These are phyloP conservation scores for Lepus europaeus DNA, from an alignment of 2,113 vertebrate genomes.

Conservation along the genomic window DNA sequence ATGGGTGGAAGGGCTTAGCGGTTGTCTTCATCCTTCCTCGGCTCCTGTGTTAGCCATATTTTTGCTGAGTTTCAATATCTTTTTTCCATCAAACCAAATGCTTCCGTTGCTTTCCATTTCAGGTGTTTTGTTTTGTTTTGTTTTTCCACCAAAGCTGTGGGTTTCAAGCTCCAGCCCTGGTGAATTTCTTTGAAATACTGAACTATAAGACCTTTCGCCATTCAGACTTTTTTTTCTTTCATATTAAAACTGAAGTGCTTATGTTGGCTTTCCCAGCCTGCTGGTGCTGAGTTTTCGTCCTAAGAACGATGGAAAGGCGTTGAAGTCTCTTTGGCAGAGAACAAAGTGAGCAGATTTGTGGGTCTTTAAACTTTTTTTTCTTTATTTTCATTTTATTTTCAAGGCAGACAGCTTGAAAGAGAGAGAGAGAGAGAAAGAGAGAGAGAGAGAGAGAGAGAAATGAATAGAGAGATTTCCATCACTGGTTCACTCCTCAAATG, in stretches of 20 bases:
- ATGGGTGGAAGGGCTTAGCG: not conserved
- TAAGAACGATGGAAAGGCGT: not conserved
- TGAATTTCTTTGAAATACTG: conserved; percentile 17
- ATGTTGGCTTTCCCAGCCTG: not conserved
- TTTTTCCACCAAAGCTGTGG: not conserved
- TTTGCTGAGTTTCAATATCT: conserved; percentile 65
- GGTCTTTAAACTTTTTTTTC: too few relatives aligned
- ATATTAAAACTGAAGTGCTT: not conserved
- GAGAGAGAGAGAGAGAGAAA: too few relatives aligned
- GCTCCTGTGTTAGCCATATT: conserved; percentile 52
- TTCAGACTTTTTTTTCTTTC: not conserved
- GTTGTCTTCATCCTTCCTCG: conserved; percentile 27
- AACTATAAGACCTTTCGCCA: not conserved
- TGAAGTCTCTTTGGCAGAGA: not conserved
- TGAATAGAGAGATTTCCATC: too few relatives aligned
- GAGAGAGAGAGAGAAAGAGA: too few relatives aligned
- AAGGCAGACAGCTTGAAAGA: too few relatives aligned
- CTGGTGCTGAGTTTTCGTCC: conserved; percentile 7
- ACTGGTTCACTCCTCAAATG: too few relatives aligned
- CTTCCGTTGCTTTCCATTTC: conserved; percentile 46
- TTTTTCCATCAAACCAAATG: conserved; percentile 60
- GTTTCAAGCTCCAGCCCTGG: conserved; percentile 7
- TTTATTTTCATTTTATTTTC: too few relatives aligned
- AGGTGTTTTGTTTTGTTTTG: not conserved
- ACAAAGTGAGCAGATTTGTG: not conserved